Base-by-base conservation (phyloP, 2,113 vertebrate genomes). In the Eidolon helvum region DNA sequence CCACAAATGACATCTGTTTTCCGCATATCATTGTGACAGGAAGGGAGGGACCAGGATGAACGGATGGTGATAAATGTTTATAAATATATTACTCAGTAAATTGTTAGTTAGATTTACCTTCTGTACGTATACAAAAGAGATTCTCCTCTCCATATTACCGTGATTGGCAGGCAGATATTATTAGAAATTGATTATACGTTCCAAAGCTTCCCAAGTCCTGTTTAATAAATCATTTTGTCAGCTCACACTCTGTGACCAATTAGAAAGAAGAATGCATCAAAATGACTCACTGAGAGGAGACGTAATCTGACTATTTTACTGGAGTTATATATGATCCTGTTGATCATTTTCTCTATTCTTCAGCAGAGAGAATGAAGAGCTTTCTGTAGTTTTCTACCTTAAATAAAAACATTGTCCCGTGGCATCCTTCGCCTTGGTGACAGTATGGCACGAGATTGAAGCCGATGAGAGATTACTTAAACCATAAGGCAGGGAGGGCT, bases 191-290 rank as follows among this genome's bases (percentile, higher is more conserved):
- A 88, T 96, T 93, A 66, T 96, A 92, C 94, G 50, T 97, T 97
- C 33, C 83, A 40, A 94, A 94, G 38, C 75, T 63, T 95, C 50
- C 95, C 45, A 35, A 87, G 90, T 93, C 92, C 71, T 78, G 11
- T 21, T 96, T 97, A 94, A 98, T 98, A 97, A 97, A 98, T 99
- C 98, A 97, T 90, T 26, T 75, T 98, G 98, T 98, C 98, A 98
- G 78, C 82, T 38, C 53, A 91, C 98, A 95, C 68, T 96, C 95
- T 91, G 59, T 98, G 97, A 98, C 66, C 96, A 98, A 98, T 98
- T 98, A 98, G 98, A 98, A 98, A 96, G 80, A 92, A 97, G 97
- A 98, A 98, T 55, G 94, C 96, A 96, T 97, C 96, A 95, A 95
- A 98, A 43, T 96, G 95, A 98, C 98, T 97, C 95, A 96, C 86